Evolutionary conservation across 2,888 invertebrate genomes (phyloP).

Genomic region (Mycalesis mineus): DNA sequence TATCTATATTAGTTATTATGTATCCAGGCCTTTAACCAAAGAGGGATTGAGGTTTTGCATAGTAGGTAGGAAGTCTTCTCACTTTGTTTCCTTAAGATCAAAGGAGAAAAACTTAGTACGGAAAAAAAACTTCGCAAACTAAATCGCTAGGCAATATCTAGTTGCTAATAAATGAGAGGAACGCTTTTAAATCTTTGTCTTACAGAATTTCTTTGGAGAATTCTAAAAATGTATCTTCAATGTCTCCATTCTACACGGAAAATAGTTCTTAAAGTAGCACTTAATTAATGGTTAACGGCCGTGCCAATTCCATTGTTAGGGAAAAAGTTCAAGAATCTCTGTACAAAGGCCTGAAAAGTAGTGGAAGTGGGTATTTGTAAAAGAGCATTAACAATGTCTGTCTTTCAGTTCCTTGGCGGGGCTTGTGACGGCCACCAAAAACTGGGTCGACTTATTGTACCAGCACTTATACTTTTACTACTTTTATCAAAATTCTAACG

Average conservation of each 20-base stretch:
- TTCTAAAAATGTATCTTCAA: conserved; percentile 5
- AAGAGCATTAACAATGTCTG: conserved; percentile 30
- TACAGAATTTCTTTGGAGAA: not conserved
- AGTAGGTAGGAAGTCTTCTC: too few species aligned
- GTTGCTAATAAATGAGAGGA: not conserved
- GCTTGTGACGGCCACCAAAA: conserved; percentile 18
- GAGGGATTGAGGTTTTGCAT: too few species aligned
- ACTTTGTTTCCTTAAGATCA: too few species aligned
- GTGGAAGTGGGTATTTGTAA: conserved; percentile 27
- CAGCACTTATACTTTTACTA: conserved; percentile 1
- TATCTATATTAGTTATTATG: too few species aligned
- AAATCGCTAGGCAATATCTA: too few species aligned
- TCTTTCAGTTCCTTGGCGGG: conserved; percentile 25
- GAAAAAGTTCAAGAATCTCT: conserved; percentile 27
- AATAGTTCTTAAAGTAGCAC: conserved; percentile 23
- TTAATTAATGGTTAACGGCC: conserved; percentile 28
- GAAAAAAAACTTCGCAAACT: too few species aligned
- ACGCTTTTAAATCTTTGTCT: not conserved
- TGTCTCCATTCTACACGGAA: conserved; percentile 5
- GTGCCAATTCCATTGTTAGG: conserved; percentile 28
- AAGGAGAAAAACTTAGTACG: too few species aligned
- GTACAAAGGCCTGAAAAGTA: conserved; percentile 27
- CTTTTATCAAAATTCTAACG: not conserved
- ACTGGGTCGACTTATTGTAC: conserved; percentile 25
- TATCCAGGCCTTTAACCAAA: too few species aligned